phyloP scores from a whole-genome alignment of 1,140 invertebrate species.

The Aphaenogaster floridana region DNA sequence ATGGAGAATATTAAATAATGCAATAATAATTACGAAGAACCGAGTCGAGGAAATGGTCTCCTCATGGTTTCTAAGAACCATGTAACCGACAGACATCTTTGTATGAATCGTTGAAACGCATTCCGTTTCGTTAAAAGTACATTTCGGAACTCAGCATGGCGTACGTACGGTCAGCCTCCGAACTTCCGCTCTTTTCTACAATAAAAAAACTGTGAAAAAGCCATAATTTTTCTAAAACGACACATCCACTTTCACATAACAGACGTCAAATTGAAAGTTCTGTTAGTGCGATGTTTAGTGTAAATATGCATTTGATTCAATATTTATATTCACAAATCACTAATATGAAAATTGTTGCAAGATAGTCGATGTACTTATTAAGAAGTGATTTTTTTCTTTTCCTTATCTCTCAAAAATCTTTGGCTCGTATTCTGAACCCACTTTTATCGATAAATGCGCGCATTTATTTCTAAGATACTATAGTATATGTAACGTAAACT shows the following conservation, averaged over 20 bases:
- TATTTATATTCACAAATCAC: neutral
- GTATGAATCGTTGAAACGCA: slow-evolving; percentile 7
- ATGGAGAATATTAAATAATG: neutral
- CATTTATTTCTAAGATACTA: too few species aligned
- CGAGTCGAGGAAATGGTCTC: slow-evolving; percentile 4
- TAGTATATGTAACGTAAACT: too few species aligned
- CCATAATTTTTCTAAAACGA: neutral
- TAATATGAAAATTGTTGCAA: neutral
- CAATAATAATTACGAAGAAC: slow-evolving; percentile 27
- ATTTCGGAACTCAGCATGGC: neutral
- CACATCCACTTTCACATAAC: neutral
- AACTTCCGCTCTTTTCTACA: neutral
- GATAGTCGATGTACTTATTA: neutral
- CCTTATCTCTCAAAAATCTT: neutral
- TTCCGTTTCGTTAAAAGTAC: slow-evolving; percentile 10
- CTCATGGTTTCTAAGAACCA: neutral
- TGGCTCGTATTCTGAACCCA: too few species aligned
- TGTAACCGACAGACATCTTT: neutral
- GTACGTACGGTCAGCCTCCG: too few species aligned
- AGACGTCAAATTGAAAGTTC: neutral
- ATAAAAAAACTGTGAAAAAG: neutral
- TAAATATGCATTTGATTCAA: neutral
- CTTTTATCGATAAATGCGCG: too few species aligned
- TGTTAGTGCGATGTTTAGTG: neutral
- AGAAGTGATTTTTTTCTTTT: neutral